A percentile compares a stretch with the other conserved stretches of the same genome.
phyloP scores from a whole-genome alignment of 2,797 vertebrate genomes.

The Myripristis murdjan region DNA sequence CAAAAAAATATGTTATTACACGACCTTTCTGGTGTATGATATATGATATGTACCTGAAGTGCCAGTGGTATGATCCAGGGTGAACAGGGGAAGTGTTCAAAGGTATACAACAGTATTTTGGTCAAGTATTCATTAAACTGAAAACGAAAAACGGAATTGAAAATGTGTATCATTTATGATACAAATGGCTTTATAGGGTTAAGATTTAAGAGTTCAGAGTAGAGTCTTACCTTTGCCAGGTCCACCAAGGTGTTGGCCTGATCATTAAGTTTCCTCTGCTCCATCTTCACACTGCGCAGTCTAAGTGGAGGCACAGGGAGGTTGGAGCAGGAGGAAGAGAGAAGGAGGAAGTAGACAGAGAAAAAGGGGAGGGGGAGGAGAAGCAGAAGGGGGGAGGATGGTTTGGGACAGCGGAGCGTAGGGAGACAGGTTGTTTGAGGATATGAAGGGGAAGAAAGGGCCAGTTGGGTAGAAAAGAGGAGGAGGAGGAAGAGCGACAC shows the following conservation, averaged over 20 bases:
- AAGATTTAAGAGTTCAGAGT: neutral
- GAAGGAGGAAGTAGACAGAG: constrained; percentile 66
- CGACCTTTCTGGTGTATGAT: no score
- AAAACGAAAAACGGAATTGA: no score
- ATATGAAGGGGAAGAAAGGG: constrained; percentile 53
- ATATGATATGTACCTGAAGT: no score
- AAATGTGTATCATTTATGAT: no score
- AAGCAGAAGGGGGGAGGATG: constrained; percentile 10
- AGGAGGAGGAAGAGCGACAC: constrained; percentile 63
- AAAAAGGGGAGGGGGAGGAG: constrained; percentile 27
- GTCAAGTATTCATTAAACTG: no score
- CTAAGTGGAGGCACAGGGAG: constrained; percentile 62
- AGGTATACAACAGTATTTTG: no score
- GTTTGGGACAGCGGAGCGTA: constrained; percentile 43
- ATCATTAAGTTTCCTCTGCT: constrained; percentile 95
- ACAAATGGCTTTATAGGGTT: no score
- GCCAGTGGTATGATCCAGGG: no score
- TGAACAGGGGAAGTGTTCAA: no score
- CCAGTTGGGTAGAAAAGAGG: constrained; percentile 59
- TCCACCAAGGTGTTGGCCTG: constrained; percentile 95
- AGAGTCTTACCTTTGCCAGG: constrained; percentile 89
- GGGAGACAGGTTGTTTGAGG: constrained; percentile 56
- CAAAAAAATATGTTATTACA: no score
- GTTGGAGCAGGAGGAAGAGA: constrained; percentile 43
- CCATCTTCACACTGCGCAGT: constrained; percentile 95